Conservation (phyloP, 2,113 vertebrate species). For the Ardeotis arabs region DNA sequence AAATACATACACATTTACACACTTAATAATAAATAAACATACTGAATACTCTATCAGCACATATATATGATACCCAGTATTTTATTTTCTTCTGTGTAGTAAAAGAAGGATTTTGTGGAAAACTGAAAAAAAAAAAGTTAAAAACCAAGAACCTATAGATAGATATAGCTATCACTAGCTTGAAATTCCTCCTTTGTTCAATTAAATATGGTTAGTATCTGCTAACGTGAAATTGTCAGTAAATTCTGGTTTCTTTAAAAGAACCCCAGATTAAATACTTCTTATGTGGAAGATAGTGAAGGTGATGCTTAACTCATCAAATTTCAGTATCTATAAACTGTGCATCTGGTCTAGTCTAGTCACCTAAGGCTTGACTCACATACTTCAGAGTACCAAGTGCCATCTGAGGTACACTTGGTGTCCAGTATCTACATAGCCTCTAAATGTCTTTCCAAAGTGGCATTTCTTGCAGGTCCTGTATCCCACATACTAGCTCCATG, state of each 20-base stretch:
- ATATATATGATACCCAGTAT: background rate
- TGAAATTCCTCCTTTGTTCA: background rate
- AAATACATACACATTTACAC: background rate
- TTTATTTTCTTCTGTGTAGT: background rate
- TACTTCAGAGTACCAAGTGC: background rate
- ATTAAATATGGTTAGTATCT: background rate
- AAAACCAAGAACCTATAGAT: background rate
- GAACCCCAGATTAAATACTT: rapidly evolving
- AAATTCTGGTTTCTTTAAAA: background rate
- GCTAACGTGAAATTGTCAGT: background rate
- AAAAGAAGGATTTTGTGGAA: background rate
- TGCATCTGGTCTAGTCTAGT: background rate
- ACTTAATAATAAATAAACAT: background rate
- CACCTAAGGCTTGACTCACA: background rate
- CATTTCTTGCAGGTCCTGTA: background rate
- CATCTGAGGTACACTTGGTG: background rate
- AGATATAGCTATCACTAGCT: background rate
- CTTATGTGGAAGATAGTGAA: background rate
- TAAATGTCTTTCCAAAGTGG: rapidly evolving
- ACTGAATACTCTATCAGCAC: background rate
- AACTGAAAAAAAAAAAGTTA: background rate
- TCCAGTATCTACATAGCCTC: background rate
- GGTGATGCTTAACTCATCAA: background rate
- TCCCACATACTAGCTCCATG: background rate
- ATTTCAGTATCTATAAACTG: background rate